Evolutionary conservation across 1,140 invertebrate genomes (phyloP).

Genomic region (honey bee (Apis mellifera)): DNA sequence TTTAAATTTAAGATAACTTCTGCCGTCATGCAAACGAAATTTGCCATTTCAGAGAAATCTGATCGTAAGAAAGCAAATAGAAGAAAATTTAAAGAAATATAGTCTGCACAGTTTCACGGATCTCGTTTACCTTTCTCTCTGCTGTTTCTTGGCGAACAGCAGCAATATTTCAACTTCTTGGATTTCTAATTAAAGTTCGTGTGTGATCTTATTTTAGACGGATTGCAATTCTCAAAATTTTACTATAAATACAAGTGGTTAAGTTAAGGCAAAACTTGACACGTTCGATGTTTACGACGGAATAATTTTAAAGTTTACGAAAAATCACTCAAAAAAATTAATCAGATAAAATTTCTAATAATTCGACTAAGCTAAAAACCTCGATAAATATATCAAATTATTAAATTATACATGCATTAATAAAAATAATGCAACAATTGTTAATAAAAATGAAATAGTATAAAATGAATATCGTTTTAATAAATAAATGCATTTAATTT

Average conservation of each 20-base stretch:
- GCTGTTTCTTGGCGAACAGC: too few species aligned
- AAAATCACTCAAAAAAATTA: not conserved
- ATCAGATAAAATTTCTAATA: too few species aligned
- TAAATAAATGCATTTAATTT: too few species aligned
- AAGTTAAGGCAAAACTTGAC: too few species aligned
- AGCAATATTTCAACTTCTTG: not conserved
- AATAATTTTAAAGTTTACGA: not conserved
- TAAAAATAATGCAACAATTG: too few species aligned
- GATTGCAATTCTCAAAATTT: not conserved
- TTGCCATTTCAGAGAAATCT: constrained; percentile 58
- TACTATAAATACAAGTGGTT: not conserved
- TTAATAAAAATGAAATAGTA: too few species aligned
- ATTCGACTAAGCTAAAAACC: too few species aligned
- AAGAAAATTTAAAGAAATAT: constrained; percentile 60
- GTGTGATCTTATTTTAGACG: too few species aligned
- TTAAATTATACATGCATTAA: too few species aligned
- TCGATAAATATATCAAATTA: not conserved
- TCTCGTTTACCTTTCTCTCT: not conserved
- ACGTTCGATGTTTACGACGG: too few species aligned
- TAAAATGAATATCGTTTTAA: too few species aligned
- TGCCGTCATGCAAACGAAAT: constrained; percentile 36
- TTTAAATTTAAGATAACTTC: constrained; percentile 7
- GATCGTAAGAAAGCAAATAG: constrained; percentile 59
- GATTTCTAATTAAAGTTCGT: not conserved
- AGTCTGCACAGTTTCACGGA: constrained; percentile 39